Conservation (phyloP, 2,113 vertebrate species). For the Oxyura jamaicensis region DNA sequence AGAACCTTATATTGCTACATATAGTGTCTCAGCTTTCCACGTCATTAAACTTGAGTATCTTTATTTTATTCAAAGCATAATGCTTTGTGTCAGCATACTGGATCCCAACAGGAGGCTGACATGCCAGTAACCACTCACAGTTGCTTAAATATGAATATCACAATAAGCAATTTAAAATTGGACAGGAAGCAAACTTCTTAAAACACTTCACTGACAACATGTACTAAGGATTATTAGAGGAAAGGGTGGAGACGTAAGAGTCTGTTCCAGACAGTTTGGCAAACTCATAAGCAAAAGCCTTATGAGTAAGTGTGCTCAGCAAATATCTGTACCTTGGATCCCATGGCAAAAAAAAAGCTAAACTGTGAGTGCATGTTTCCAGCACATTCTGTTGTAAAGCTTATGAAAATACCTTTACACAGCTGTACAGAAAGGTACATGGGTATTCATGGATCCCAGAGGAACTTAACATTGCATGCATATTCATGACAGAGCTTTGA, state of each 20-base stretch:
- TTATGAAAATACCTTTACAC: background rate
- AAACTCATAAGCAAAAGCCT: background rate
- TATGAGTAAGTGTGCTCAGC: background rate
- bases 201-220: slow-evolving; percentile 29
- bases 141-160: background rate
- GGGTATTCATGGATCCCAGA: background rate
- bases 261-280: background rate
- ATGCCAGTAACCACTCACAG: background rate
- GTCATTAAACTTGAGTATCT: background rate
- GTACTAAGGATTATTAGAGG: slow-evolving; percentile 34
- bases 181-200: slow-evolving; percentile 46
- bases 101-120: background rate
- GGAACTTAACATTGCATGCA: background rate
- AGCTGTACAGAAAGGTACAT: background rate
- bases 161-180: slow-evolving; percentile 28
- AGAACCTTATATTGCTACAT: background rate
- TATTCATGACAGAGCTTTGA: background rate
- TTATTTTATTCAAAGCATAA: background rate
- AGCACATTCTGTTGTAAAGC: background rate
- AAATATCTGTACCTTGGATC: background rate
- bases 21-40: background rate
- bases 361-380: background rate
- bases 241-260: slow-evolving; percentile 46
- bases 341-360: background rate
- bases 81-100: background rate